Evolutionary conservation across 1,140 invertebrate species (phyloP).

Genomic region (Bombus picipes): DNA sequence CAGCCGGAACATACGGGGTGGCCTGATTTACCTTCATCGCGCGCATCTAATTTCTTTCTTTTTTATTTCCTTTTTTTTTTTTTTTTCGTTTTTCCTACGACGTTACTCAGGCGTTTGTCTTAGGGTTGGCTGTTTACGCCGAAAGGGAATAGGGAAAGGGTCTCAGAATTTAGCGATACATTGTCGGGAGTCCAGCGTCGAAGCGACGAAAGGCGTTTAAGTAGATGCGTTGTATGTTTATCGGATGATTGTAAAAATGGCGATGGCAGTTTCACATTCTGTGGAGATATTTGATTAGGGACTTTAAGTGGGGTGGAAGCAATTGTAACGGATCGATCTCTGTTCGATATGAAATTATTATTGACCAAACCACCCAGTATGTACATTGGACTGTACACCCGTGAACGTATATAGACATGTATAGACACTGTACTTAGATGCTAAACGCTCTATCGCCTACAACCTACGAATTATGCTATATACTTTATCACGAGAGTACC

Average conservation of each 20-base stretch:
- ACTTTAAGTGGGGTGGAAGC: neutral
- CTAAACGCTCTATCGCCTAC: slow-evolving; percentile 49
- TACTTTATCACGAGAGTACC: slow-evolving; percentile 59
- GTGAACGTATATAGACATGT: neutral
- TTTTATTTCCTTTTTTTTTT: too few species aligned
- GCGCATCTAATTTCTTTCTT: neutral
- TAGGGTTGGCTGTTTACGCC: neutral
- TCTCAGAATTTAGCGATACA: neutral
- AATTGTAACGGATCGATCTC: neutral
- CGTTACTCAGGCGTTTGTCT: too few species aligned
- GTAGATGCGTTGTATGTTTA: too few species aligned
- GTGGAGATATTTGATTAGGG: too few species aligned
- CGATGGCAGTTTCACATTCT: too few species aligned
- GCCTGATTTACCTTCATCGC: neutral
- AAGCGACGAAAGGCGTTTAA: too few species aligned
- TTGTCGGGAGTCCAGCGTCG: neutral
- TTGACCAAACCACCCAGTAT: neutral
- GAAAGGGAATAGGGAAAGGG: neutral
- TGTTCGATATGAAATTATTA: neutral
- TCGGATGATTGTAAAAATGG: too few species aligned
- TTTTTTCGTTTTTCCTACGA: neutral
- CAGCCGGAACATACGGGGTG: neutral
- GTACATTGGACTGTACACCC: neutral
- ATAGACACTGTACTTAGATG: slow-evolving; percentile 36
- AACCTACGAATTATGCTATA: slow-evolving; percentile 46